A percentile compares a stretch with the other conserved stretches of the same genome.
Evolutionary conservation across 2,113 vertebrate genomes (phyloP).

Genomic region (Atlantisia rogersi): DNA sequence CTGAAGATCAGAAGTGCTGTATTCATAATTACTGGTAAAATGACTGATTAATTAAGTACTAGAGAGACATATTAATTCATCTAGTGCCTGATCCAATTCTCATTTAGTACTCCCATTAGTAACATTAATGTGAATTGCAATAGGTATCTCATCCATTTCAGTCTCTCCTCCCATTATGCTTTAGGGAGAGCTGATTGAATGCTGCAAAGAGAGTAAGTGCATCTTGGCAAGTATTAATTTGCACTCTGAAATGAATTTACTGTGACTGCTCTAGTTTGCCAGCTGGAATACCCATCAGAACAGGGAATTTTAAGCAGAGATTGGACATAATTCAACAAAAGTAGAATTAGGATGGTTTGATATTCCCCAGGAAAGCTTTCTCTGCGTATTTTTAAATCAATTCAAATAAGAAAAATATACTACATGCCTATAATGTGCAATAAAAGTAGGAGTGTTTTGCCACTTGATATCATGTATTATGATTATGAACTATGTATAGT

Average conservation of each 20-base stretch:
- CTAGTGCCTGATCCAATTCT: slow-evolving; percentile 35
- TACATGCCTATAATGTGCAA: background rate
- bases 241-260: slow-evolving; percentile 65
- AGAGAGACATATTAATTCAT: slow-evolving; percentile 44
- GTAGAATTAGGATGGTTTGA: slow-evolving; percentile 29
- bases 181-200: slow-evolving; percentile 45
- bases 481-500: background rate
- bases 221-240: slow-evolving; percentile 70
- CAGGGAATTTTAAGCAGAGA: slow-evolving; percentile 44
- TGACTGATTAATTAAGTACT: slow-evolving; percentile 57
- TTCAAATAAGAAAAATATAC: background rate
- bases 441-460: background rate
- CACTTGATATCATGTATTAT: background rate
- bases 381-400: slow-evolving; percentile 17
- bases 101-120: slow-evolving; percentile 52
- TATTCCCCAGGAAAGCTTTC: slow-evolving; percentile 46
- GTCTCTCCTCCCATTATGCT: slow-evolving; percentile 18
- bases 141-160: slow-evolving; percentile 51
- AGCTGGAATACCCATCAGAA: slow-evolving; percentile 61
- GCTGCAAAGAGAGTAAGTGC: slow-evolving; percentile 45
- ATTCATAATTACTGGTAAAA: slow-evolving; percentile 47
- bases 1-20: slow-evolving; percentile 24
- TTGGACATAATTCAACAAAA: slow-evolving; percentile 44
- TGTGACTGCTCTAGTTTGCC: slow-evolving; percentile 63
- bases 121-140: slow-evolving; percentile 39